These are phyloP conservation scores for Salvelinus alpinus DNA, from an alignment of 2,113 vertebrate genomes.

Conservation along the genomic window DNA sequence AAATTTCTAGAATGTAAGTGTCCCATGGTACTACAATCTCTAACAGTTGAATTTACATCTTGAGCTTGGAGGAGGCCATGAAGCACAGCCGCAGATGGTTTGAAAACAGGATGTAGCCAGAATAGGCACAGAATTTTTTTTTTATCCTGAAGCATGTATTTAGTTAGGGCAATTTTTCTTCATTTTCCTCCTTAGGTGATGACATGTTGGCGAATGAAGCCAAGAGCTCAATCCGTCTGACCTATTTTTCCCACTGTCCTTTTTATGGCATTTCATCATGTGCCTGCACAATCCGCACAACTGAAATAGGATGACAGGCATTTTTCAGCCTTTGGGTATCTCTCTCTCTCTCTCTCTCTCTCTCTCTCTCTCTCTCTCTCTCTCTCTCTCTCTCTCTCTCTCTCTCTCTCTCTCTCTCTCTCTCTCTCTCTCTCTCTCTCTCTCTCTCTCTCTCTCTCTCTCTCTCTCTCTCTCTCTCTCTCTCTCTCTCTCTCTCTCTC, in stretches of 20 bases:
- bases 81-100: not conserved
- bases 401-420: too few species aligned
- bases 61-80: not conserved
- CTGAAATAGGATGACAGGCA: conserved; percentile 31
- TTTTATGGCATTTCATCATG: conserved; percentile 58
- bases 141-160: conserved; percentile 53
- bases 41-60: conserved; percentile 1
- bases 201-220: conserved; percentile 40
- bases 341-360: conserved; percentile 29
- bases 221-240: conserved; percentile 48
- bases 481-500: conserved; percentile 42
- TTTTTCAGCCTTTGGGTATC: conserved; percentile 43
- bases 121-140: conserved; percentile 47
- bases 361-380: not conserved
- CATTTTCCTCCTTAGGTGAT: conserved; percentile 53
- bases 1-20: too few species aligned
- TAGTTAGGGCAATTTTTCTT: conserved; percentile 63
- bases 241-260: conserved; percentile 61
- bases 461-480: conserved; percentile 46
- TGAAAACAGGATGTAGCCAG: conserved; percentile 18
- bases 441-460: conserved; percentile 44
- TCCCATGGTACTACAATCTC: not conserved
- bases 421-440: conserved; percentile 38
- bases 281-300: conserved; percentile 31
- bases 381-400: too few species aligned